Base-by-base conservation (phyloP, 2,113 vertebrate species). In the Platichthys flesus region DNA sequence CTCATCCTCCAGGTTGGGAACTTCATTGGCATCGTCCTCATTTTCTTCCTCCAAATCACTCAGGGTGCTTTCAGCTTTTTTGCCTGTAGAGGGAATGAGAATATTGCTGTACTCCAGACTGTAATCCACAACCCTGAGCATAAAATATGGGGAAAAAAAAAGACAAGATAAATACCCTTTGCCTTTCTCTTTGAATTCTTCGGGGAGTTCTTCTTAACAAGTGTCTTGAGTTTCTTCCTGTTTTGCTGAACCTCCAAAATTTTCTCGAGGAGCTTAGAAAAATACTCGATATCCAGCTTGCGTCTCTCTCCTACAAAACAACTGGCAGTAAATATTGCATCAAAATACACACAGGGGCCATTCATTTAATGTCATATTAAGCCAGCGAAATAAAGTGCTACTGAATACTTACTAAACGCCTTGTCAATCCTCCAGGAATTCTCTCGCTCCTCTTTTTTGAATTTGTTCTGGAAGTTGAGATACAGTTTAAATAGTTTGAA, bases 391-490 rank as follows among this genome's bases (percentile, higher is more conserved):
- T 2, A 55, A 5, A 4, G 5, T 21, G 0, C 6, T 0, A 20
- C 23, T 51, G 28, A 56, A 45, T n/a, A 86, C 97, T 96, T 93
- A 99, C 98, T 96, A 85, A 99, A 98, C 73, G 98, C 97, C 93
- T 99, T 98, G 90, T 99, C 98, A 88, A 99, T 95, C 92, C 97
- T 96, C 97, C 98, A 98, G 62, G 95, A 90, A 87, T 98, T 99
- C 60, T 84, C 61, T 79, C 96, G 95, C 87, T 99, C 98, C 72
- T 99, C 98, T 78, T 95, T 97, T 90, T 99, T 99, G 93, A 99
- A 99, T 91, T 99, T 99, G 93, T 99, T 98, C 98, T 99, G 89
- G 62, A 87, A 86, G 18, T 76, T 57, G 2, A 76, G 70, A 47
- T 12, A 1, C 42, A 12, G 13, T 42, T 20, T 63, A 6, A 63